A percentile compares a stretch with the other conserved stretches of the same genome.
Evolutionary conservation across 2,113 vertebrate species (phyloP).

Genomic region (Corythornis vintsioides): DNA sequence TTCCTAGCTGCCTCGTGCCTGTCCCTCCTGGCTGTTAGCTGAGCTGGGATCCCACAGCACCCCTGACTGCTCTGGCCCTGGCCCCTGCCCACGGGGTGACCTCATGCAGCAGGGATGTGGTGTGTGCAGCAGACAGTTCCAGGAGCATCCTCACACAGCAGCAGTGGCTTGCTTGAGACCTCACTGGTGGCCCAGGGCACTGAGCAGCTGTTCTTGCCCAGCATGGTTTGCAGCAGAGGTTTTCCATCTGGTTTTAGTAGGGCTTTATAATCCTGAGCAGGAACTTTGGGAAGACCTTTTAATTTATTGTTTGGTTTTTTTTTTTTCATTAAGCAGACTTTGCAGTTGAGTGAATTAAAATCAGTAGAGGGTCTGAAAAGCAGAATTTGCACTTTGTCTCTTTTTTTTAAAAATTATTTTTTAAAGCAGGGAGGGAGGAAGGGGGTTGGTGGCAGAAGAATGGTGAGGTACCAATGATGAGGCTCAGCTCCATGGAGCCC

Average conservation of each 20-base stretch:
- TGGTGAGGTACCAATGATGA: not conserved
- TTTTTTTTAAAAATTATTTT: no score
- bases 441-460: rapidly evolving
- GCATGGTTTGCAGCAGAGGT: not conserved
- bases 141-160: not conserved
- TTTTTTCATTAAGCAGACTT: not conserved
- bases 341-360: not conserved
- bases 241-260: not conserved
- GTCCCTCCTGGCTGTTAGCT: not conserved
- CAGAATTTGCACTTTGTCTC: not conserved
- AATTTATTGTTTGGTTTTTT: no score
- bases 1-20: not conserved
- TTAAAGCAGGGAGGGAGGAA: not conserved
- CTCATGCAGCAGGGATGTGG: rapidly evolving
- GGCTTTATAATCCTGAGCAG: not conserved
- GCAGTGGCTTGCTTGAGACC: not conserved
- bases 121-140: rapidly evolving
- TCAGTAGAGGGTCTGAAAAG: not conserved
- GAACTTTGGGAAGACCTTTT: not conserved
- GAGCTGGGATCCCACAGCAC: rapidly evolving
- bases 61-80: rapidly evolving
- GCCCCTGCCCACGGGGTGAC: not conserved
- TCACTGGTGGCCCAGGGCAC: not conserved
- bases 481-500: not conserved
- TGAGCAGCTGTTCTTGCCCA: not conserved